These are phyloP conservation scores for Lepidocolaptes lacrymiger DNA, from an alignment of 2,797 vertebrate genomes.

Conservation along the genomic window DNA sequence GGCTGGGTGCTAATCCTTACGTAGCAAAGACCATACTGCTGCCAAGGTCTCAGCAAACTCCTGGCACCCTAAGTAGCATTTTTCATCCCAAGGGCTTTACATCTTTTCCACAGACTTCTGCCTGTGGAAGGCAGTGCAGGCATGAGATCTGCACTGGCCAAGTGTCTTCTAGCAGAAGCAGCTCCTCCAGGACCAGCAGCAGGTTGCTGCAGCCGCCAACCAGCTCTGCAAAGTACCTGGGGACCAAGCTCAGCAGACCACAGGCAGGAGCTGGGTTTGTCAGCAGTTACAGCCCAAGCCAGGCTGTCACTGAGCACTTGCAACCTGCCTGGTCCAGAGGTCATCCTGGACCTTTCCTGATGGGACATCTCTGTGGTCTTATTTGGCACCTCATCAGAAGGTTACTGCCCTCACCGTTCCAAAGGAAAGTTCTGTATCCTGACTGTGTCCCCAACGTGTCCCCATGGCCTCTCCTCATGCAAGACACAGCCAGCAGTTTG, in stretches of 20 bases:
- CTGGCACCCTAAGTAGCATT: background rate
- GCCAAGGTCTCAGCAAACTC: background rate
- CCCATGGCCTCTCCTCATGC: background rate
- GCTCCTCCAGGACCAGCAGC: background rate
- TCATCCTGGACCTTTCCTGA: background rate
- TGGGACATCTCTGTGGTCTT: background rate
- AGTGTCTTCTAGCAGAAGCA: background rate
- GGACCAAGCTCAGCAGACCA: background rate
- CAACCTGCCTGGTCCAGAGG: too few relatives aligned
- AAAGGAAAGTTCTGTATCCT: background rate
- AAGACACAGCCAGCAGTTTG: background rate
- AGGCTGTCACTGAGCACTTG: background rate
- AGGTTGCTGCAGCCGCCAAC: background rate
- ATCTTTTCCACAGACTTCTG: background rate
- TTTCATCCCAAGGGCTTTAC: background rate
- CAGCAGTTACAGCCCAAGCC: background rate
- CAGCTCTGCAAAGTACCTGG: background rate
- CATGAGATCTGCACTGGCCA: background rate
- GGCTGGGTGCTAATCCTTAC: background rate
- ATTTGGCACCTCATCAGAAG: background rate
- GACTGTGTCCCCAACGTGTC: rapidly evolving
- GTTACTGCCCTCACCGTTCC: rapidly evolving
- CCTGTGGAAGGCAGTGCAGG: background rate
- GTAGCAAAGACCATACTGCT: background rate
- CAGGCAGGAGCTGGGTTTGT: background rate